Evolutionary conservation across 2,113 vertebrate genomes (phyloP).

Genomic region (Murina feae): DNA sequence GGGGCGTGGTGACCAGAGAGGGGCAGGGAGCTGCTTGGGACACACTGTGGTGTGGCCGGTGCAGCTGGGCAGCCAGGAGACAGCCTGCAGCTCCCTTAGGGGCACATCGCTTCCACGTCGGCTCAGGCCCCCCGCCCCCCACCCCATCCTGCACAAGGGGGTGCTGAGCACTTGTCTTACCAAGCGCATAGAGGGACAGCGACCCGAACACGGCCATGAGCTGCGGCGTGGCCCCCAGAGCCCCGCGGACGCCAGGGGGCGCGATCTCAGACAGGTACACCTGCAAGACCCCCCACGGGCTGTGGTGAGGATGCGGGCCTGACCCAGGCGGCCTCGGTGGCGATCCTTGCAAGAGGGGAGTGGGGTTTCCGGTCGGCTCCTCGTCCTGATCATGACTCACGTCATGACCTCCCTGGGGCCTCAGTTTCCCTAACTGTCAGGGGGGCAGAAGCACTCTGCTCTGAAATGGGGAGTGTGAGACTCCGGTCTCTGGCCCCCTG

Average conservation of each 20-base stretch:
- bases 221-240: constrained; percentile 92
- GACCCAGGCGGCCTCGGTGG: not conserved
- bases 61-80: not conserved
- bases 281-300: constrained; percentile 70
- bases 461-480: not conserved
- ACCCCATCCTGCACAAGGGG: not conserved
- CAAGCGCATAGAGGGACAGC: constrained; percentile 87
- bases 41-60: rapidly evolving
- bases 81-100: not conserved
- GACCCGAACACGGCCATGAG: constrained; percentile 93
- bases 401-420: not conserved
- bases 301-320: not conserved
- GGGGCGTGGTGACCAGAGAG: rapidly evolving
- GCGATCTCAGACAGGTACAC: constrained; percentile 97
- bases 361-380: not conserved
- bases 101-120: rapidly evolving
- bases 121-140: not conserved
- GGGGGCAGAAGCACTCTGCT: not conserved
- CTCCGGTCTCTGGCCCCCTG: not conserved
- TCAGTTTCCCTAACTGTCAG: not conserved
- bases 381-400: rapidly evolving
- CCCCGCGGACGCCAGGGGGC: constrained; percentile 87
- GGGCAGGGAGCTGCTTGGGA: not conserved
- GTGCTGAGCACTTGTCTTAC: constrained; percentile 62
- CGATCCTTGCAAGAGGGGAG: not conserved